These are phyloP conservation scores for Drosophila suboccidentalis DNA, from an alignment of 2,888 invertebrate species.

Conservation along the genomic window DNA sequence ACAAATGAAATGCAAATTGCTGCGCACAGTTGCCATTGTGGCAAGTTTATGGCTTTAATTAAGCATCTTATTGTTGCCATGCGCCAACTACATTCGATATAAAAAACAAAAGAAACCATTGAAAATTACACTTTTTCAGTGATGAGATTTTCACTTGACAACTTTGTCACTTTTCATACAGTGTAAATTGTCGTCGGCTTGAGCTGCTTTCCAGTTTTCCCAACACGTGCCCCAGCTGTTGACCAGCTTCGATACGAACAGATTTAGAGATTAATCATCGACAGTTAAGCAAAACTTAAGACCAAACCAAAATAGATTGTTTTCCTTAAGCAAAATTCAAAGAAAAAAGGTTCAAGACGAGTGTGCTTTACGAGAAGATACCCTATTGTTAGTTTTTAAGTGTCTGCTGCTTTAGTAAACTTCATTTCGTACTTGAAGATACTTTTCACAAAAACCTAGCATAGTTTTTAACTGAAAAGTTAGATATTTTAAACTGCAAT, in stretches of 20 bases:
- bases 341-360: neutral
- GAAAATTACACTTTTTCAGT: constrained; percentile 7
- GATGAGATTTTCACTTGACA: neutral
- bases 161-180: neutral
- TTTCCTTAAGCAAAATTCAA: constrained; percentile 50
- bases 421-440: neutral
- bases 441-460: neutral
- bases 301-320: constrained; percentile 54
- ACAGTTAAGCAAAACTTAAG: constrained; percentile 23
- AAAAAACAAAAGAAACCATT: constrained; percentile 1
- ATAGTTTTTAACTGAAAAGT: neutral
- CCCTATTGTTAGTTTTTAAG: neutral
- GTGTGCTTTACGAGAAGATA: neutral
- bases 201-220: neutral
- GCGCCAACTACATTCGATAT: neutral
- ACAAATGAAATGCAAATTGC: constrained; percentile 41
- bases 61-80: constrained; percentile 29
- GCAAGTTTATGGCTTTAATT: constrained; percentile 45
- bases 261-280: constrained; percentile 22
- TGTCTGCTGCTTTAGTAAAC: neutral
- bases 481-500: neutral
- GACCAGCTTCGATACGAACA: neutral
- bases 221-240: constrained; percentile 14
- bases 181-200: neutral
- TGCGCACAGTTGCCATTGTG: constrained; percentile 9